A percentile compares a stretch with the other conserved stretches of the same genome.
Evolutionary conservation across 2,888 invertebrate species (phyloP).

Genomic region (Sminthurinus aureus): DNA sequence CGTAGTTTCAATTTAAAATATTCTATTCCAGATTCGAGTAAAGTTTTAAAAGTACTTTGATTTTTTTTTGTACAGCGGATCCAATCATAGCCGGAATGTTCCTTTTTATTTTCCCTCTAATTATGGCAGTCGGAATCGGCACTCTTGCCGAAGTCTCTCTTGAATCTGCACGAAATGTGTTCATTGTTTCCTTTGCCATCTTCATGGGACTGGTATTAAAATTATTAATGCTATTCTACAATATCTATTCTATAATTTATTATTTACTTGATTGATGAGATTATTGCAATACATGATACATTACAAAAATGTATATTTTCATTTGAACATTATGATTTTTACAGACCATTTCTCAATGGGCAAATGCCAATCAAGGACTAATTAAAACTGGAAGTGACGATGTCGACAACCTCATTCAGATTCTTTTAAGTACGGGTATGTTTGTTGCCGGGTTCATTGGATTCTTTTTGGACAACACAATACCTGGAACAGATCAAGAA

Average conservation of each 20-base stretch:
- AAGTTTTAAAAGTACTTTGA: too few relatives aligned
- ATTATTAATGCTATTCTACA: too few relatives aligned
- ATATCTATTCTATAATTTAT: too few relatives aligned
- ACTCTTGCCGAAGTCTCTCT: constrained; percentile 82
- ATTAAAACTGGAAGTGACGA: constrained; percentile 73
- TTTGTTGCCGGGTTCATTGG: constrained; percentile 77
- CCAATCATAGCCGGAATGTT: constrained; percentile 80
- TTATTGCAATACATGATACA: too few relatives aligned
- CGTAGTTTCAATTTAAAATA: too few relatives aligned
- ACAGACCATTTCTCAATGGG: constrained; percentile 70
- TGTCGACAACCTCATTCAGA: constrained; percentile 74
- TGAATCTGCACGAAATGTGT: constrained; percentile 84
- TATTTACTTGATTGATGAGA: too few relatives aligned
- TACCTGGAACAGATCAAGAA: constrained; percentile 80
- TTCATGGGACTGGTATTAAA: constrained; percentile 76
- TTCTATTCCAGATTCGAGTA: too few relatives aligned
- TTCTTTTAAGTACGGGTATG: constrained; percentile 79
- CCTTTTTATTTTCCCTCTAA: constrained; percentile 84
- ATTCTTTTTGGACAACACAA: constrained; percentile 76
- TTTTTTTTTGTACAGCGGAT: too few relatives aligned
- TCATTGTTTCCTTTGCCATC: constrained; percentile 85
- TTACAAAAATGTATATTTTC: too few relatives aligned
- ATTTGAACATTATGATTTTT: constrained; percentile 1
- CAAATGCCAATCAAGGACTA: constrained; percentile 71
- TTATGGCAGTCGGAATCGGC: constrained; percentile 79